Conservation (phyloP, 2,797 vertebrate species). For the Peromyscus attwateri region DNA sequence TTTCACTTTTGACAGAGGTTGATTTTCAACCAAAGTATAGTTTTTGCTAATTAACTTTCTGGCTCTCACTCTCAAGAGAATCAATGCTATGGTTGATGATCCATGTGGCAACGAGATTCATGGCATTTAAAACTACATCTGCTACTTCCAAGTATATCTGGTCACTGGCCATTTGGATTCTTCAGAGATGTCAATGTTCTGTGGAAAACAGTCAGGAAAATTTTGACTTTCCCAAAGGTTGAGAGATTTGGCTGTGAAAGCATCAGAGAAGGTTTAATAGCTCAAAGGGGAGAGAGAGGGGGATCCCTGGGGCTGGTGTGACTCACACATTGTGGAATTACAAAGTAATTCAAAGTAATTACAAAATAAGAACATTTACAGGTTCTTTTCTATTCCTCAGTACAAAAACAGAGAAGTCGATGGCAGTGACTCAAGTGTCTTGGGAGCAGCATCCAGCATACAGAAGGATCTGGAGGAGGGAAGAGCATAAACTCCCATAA, state of each 20-base stretch:
- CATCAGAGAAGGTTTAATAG: neutral
- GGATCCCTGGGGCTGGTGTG: neutral
- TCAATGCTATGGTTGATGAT: neutral
- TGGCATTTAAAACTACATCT: neutral
- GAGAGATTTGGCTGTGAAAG: neutral
- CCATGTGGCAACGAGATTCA: neutral
- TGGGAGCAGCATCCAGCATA: neutral
- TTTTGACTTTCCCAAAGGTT: neutral
- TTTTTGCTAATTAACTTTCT: conserved; percentile 48
- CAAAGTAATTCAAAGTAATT: conserved; percentile 22
- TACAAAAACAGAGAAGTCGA: neutral
- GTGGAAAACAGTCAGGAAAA: neutral
- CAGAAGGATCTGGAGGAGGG: neutral
- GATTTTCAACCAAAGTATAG: neutral
- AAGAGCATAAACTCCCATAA: neutral
- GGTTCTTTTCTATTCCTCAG: neutral
- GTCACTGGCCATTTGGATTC: conserved; percentile 12
- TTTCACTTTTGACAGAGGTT: conserved; percentile 21
- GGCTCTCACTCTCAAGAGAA: neutral
- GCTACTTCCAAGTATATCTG: neutral
- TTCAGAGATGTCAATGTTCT: neutral
- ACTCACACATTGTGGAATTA: conserved; percentile 6
- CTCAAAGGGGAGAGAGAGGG: neutral
- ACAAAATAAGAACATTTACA: conserved; percentile 9
- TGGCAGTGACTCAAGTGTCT: neutral